Conservation (phyloP, 2,797 vertebrate genomes). For the Lepidocolaptes lacrymiger region DNA sequence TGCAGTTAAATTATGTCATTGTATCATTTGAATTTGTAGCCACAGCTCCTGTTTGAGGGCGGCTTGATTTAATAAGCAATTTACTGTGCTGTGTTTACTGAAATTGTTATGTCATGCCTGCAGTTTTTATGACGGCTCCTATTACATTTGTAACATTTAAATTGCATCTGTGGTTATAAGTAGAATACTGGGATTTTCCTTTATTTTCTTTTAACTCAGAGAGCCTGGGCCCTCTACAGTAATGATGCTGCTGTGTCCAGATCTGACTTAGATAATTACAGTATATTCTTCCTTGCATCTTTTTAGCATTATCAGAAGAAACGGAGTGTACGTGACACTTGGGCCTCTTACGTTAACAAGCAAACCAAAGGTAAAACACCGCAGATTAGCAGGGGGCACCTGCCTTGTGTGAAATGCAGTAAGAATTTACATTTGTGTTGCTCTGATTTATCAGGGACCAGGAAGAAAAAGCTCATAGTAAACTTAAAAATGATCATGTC, state of each 20-base stretch:
- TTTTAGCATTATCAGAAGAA: not conserved
- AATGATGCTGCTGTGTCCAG: not conserved
- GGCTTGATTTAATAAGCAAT: slow-evolving; percentile 47
- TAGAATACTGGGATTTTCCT: not conserved
- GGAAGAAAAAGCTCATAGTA: not conserved
- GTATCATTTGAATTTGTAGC: slow-evolving; percentile 29
- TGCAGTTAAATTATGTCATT: not conserved
- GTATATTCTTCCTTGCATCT: not conserved
- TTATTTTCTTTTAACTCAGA: not conserved
- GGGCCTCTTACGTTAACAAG: not conserved
- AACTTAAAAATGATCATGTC: not conserved
- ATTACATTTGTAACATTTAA: slow-evolving; percentile 10
- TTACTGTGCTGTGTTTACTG: slow-evolving; percentile 19
- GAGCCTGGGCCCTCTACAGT: not conserved
- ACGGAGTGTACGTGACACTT: not conserved
- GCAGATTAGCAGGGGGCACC: not conserved
- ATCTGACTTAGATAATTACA: not conserved
- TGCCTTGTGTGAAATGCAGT: not conserved
- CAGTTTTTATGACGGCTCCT: slow-evolving; percentile 30
- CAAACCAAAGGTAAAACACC: not conserved
- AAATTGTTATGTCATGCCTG: slow-evolving; percentile 38
- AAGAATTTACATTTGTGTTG: not conserved
- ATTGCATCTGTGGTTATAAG: not conserved
- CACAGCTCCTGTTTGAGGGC: not conserved
- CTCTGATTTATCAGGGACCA: not conserved